Percentiles rank a stretch among this genome's conserved stretches.
Evolutionary conservation across 2,888 invertebrate species (phyloP).

Genomic region (Cheilosia vernalis): DNA sequence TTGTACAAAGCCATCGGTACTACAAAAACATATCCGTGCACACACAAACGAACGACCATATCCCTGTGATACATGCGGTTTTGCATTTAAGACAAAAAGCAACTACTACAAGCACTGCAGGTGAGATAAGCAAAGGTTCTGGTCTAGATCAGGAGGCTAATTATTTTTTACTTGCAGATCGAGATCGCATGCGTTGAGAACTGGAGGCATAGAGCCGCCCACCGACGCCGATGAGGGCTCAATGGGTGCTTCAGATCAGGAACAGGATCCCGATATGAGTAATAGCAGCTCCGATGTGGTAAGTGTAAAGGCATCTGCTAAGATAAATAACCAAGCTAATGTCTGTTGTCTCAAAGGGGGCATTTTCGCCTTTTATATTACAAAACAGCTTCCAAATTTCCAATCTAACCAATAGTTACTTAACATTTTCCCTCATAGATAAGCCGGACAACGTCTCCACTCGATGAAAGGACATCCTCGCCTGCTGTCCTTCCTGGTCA

Average conservation of each 20-base stretch:
- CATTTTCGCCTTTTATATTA: too few species aligned
- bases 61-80: slow-evolving; percentile 94
- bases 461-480: slow-evolving; percentile 80
- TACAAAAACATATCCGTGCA: slow-evolving; percentile 96
- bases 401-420: background rate
- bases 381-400: too few species aligned
- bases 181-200: slow-evolving; percentile 88
- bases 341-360: too few species aligned
- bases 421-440: slow-evolving; percentile 77
- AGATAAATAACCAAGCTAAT: too few species aligned
- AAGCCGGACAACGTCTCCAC: slow-evolving; percentile 82
- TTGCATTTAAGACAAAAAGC: slow-evolving; percentile 96
- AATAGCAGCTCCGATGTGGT: slow-evolving; percentile 83
- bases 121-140: slow-evolving; percentile 76
- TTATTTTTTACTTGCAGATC: slow-evolving; percentile 84
- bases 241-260: slow-evolving; percentile 86
- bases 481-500: slow-evolving; percentile 67
- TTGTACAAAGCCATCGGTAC: slow-evolving; percentile 96
- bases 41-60: slow-evolving; percentile 97
- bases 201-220: slow-evolving; percentile 85
- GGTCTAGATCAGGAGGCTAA: background rate
- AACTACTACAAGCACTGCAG: slow-evolving; percentile 95
- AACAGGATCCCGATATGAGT: slow-evolving; percentile 84
- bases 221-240: slow-evolving; percentile 86
- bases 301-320: slow-evolving; percentile 58